Percentiles rank a stretch among this genome's conserved stretches.
phyloP scores from a whole-genome alignment of 1,140 invertebrate species.

The Ephestia elutella region DNA sequence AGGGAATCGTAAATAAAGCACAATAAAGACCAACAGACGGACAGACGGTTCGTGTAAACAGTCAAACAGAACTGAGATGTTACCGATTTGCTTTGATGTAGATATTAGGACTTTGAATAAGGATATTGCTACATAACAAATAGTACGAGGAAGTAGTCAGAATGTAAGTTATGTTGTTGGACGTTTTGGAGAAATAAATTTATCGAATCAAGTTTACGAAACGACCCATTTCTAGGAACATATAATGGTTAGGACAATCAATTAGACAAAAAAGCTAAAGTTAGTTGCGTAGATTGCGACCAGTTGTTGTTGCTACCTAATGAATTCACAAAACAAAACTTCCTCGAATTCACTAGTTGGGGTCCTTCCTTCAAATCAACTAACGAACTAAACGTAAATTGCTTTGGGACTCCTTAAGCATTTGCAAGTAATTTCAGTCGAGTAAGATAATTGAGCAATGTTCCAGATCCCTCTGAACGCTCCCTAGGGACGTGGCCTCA shows the following conservation, averaged over 20 bases:
- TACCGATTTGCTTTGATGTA: not conserved
- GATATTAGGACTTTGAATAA: not conserved
- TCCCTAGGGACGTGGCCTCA: conserved; percentile 29
- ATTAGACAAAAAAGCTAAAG: no score
- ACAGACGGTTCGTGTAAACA: not conserved
- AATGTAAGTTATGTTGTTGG: not conserved
- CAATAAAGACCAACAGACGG: not conserved
- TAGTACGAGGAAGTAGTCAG: not conserved
- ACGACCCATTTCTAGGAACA: no score
- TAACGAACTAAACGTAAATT: not conserved
- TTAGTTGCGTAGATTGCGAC: no score
- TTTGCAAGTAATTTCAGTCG: conserved; percentile 17
- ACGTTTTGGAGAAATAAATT: no score
- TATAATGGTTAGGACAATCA: no score
- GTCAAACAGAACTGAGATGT: not conserved
- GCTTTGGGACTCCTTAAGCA: conserved; percentile 4
- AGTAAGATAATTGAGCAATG: conserved; percentile 44
- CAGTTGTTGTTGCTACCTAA: not conserved
- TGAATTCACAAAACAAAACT: not conserved
- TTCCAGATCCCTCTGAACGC: conserved; percentile 40
- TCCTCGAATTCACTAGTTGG: not conserved
- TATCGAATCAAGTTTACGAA: no score
- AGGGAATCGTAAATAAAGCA: not conserved
- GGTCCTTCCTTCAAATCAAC: not conserved
- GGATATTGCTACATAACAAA: not conserved